Evolutionary conservation across 2,113 vertebrate species (phyloP).

Genomic region (Nansenia antarctica): DNA sequence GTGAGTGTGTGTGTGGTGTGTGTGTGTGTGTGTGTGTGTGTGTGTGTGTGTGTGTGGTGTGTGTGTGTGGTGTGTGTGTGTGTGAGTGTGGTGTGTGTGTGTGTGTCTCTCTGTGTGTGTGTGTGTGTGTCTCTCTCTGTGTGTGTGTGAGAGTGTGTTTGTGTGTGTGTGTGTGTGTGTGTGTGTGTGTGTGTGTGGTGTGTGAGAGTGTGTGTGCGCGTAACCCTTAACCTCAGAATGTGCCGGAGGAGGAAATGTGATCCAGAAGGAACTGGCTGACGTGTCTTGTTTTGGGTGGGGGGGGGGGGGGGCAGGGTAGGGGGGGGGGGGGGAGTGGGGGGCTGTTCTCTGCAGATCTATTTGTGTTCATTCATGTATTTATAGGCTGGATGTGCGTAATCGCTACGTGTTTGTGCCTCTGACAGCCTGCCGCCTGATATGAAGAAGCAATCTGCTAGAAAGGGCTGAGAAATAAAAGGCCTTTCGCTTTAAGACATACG

Average conservation of each 20-base stretch:
- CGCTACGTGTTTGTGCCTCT: conserved; percentile 33
- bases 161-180: no score
- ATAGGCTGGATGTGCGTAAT: conserved; percentile 58
- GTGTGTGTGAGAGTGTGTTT: no score
- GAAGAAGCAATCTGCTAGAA: conserved; percentile 40
- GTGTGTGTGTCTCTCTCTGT: conserved; percentile 19
- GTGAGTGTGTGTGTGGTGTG: neutral
- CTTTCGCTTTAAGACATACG: neutral
- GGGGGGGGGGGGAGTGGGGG: no score
- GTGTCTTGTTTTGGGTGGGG: neutral
- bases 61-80: no score
- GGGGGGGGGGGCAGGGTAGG: no score
- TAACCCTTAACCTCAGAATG: conserved; percentile 49
- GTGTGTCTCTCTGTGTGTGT: no score
- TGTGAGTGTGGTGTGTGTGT: no score
- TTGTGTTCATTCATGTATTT: conserved; percentile 62
- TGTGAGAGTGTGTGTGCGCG: no score
- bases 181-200: no score
- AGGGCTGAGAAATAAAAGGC: neutral
- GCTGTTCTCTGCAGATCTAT: conserved; percentile 27
- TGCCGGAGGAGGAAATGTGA: conserved; percentile 12
- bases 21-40: conserved; percentile 13
- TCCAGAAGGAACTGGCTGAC: conserved; percentile 23
- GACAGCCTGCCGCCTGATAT: conserved; percentile 48
- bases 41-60: no score